phyloP scores from a whole-genome alignment of 2,888 invertebrate species.

The Volucella inanis region DNA sequence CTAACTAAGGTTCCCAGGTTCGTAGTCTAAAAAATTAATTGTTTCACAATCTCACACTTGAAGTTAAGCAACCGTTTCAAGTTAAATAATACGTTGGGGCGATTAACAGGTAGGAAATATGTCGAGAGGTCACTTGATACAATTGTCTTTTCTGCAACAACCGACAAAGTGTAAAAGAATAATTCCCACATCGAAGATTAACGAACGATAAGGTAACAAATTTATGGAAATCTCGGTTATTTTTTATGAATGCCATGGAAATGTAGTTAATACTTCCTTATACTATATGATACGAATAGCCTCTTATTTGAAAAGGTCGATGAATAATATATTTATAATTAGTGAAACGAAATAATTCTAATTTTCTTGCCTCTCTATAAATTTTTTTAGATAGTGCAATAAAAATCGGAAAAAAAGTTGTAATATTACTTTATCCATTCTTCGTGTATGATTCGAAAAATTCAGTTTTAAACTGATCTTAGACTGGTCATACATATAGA shows the following conservation, averaged over 20 bases:
- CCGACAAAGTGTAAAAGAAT: constrained; percentile 16
- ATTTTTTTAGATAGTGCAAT: no score
- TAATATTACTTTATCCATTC: no score
- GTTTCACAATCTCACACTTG: constrained; percentile 51
- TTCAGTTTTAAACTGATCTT: no score
- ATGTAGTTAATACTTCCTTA: constrained; percentile 32
- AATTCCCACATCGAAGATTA: constrained; percentile 55
- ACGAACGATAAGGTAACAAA: constrained; percentile 32
- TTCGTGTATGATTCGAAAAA: no score
- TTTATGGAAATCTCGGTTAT: constrained; percentile 22
- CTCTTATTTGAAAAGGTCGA: no score
- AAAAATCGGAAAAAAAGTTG: no score
- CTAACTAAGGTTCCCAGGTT: no score
- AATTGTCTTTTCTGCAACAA: constrained; percentile 38
- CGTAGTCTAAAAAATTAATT: not conserved
- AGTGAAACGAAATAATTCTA: no score
- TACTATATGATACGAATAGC: no score
- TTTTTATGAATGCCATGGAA: constrained; percentile 28
- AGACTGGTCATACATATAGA: no score
- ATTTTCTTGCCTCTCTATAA: no score
- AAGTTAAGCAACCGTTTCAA: constrained; percentile 29
- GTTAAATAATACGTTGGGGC: not conserved
- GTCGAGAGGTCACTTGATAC: constrained; percentile 48
- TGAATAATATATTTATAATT: no score
- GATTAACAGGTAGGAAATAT: constrained; percentile 55